These are phyloP conservation scores for Pungitius pungitius DNA, from an alignment of 2,113 vertebrate genomes.

Conservation along the genomic window DNA sequence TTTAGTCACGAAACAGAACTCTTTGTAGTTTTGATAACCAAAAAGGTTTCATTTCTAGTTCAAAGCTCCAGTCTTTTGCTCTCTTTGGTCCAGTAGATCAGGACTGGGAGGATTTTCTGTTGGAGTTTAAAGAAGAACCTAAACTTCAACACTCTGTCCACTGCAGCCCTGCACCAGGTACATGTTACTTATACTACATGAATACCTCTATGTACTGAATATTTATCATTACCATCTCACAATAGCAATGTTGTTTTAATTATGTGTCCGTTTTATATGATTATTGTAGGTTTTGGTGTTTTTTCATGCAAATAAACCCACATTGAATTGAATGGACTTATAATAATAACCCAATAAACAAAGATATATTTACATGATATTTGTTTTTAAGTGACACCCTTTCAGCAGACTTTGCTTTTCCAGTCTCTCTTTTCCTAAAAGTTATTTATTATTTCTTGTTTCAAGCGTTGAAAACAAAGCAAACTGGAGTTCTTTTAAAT, in stretches of 20 bases:
- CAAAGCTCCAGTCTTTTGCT: not conserved
- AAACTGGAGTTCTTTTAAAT: not conserved
- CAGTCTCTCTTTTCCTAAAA: no score
- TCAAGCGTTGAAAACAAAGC: no score
- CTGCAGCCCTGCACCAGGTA: slow-evolving; percentile 92
- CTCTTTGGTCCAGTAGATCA: slow-evolving; percentile 77
- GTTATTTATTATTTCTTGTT: no score
- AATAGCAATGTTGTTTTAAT: not conserved
- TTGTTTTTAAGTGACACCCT: no score
- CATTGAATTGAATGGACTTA: no score
- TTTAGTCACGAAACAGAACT: no score
- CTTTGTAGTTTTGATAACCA: no score
- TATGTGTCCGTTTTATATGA: not conserved
- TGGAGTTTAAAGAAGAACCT: slow-evolving; percentile 90
- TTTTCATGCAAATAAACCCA: not conserved
- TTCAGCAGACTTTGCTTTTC: no score
- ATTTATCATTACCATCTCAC: not conserved
- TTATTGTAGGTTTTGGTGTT: not conserved
- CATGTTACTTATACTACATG: not conserved
- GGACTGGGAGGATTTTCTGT: slow-evolving; percentile 88
- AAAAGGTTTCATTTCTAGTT: no score
- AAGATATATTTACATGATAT: no score
- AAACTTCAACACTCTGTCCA: slow-evolving; percentile 87
- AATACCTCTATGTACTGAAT: not conserved
- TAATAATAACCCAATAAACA: not conserved